Percentiles rank a stretch among this genome's conserved stretches.
phyloP scores from a whole-genome alignment of 1,140 invertebrate species.

The Ips typographus region DNA sequence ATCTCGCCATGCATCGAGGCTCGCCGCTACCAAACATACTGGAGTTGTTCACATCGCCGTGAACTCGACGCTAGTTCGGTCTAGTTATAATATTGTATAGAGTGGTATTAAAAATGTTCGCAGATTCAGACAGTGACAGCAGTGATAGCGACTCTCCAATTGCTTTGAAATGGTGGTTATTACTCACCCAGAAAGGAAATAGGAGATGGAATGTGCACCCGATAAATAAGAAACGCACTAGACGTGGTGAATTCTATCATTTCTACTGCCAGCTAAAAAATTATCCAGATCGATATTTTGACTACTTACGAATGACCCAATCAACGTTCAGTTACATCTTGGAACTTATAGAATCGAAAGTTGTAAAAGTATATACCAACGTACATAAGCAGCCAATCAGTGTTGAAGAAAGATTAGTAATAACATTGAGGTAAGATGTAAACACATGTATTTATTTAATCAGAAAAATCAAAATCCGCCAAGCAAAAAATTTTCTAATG shows the following conservation, averaged over 20 bases:
- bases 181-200: background rate
- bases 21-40: background rate
- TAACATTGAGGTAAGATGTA: background rate
- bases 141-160: constrained; percentile 4
- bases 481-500: background rate
- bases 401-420: constrained; percentile 1
- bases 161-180: background rate
- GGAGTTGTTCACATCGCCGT: background rate
- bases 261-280: constrained; percentile 5
- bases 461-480: background rate
- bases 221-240: constrained; percentile 1
- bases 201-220: constrained; percentile 6
- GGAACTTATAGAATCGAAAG: background rate
- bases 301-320: background rate
- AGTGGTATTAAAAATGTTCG: background rate
- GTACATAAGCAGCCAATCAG: constrained; percentile 10
- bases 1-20: background rate
- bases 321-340: background rate
- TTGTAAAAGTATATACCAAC: background rate
- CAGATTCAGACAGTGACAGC: background rate
- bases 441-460: background rate
- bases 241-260: constrained; percentile 6
- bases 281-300: background rate
- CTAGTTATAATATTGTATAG: background rate
- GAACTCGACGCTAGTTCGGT: background rate